These are phyloP conservation scores for Spinus olivaceus DNA, from an alignment of 2,797 vertebrate genomes.

Conservation along the genomic window DNA sequence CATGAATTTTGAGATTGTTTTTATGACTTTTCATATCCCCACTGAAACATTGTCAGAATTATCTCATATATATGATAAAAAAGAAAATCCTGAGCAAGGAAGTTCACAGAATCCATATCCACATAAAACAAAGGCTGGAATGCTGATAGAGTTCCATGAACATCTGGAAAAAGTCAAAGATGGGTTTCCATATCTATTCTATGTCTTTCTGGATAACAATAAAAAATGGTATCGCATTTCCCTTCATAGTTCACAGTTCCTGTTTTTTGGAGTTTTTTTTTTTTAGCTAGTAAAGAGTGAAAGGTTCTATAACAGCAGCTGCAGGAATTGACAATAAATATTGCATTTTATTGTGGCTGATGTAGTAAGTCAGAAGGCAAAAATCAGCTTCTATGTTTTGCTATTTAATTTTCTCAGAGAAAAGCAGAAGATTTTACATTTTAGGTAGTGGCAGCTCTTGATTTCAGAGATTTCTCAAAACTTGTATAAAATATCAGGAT, in stretches of 20 bases:
- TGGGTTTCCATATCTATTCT: conserved; percentile 17
- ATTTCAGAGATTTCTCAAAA: not conserved
- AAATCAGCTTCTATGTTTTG: not conserved
- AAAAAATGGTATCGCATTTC: conserved; percentile 14
- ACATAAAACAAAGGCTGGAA: conserved; percentile 36
- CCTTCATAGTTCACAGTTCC: not conserved
- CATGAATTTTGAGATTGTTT: not conserved
- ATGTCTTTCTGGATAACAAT: conserved; percentile 21
- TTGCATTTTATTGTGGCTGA: not conserved
- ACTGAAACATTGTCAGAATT: not conserved
- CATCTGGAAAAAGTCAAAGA: conserved; percentile 52
- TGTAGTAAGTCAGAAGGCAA: not conserved
- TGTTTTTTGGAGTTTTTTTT: not conserved
- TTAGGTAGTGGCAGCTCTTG: not conserved
- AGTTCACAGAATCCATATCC: not conserved
- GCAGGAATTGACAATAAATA: not conserved
- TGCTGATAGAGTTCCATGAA: not conserved
- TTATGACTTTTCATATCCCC: not conserved
- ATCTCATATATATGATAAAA: not conserved
- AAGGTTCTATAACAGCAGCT: not conserved
- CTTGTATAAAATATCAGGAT: not conserved
- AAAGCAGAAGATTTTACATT: not conserved
- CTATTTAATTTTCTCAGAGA: not conserved
- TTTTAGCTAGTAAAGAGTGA: not conserved
- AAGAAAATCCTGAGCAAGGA: not conserved